Evolutionary conservation across 2,113 vertebrate species (phyloP).

Genomic region (Zapornia atra): DNA sequence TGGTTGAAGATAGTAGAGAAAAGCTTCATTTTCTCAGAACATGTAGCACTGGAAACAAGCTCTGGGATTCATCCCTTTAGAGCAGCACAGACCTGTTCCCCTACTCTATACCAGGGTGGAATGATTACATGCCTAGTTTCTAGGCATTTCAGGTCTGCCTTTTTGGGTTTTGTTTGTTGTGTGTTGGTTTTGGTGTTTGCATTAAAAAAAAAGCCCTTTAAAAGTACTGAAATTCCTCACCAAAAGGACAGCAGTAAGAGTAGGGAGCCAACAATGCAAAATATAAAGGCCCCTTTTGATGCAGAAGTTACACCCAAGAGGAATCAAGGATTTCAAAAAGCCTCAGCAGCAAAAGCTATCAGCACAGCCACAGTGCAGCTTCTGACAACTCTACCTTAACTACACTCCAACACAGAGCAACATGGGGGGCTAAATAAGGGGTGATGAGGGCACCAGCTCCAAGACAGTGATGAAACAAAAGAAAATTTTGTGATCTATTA

Average conservation of each 20-base stretch:
- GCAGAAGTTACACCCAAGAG: not conserved
- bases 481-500: accelerated
- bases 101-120: not conserved
- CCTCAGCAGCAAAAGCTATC: not conserved
- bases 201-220: not conserved
- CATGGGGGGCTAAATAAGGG: accelerated
- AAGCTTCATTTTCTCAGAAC: not conserved
- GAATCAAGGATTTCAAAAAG: not conserved
- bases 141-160: not conserved
- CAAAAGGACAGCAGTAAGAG: not conserved
- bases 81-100: not conserved
- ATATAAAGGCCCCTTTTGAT: accelerated
- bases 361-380: not conserved
- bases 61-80: not conserved
- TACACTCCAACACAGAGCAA: not conserved
- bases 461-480: not conserved
- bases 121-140: not conserved
- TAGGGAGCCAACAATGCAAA: not conserved
- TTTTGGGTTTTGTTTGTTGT: not conserved
- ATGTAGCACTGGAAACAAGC: not conserved
- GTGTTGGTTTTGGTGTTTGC: not conserved
- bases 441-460: not conserved
- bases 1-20: not conserved
- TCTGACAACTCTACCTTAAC: not conserved
- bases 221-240: not conserved